A percentile compares a stretch with the other conserved stretches of the same genome.
phyloP scores from a whole-genome alignment of 2,797 vertebrate species.

The Microctenopoma stevenorrisi region DNA sequence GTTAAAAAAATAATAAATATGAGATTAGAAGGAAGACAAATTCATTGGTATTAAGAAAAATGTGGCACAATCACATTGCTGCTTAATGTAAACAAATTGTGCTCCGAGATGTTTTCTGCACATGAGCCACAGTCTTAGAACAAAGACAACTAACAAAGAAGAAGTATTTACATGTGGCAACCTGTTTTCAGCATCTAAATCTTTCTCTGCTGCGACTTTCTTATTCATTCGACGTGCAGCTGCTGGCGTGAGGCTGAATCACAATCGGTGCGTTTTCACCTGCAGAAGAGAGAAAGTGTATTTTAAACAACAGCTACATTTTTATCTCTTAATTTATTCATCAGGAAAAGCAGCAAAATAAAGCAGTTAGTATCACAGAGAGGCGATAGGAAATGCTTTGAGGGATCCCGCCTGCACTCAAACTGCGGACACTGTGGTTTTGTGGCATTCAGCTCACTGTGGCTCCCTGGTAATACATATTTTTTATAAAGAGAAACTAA shows the following conservation, averaged over 20 bases:
- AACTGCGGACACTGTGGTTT: too few species aligned
- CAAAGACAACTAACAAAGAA: slow-evolving; percentile 2
- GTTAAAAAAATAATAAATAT: slow-evolving; percentile 51
- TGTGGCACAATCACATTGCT: slow-evolving; percentile 38
- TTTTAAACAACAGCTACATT: not conserved
- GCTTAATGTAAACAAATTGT: slow-evolving; percentile 48
- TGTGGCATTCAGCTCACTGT: too few species aligned
- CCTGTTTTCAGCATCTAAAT: not conserved
- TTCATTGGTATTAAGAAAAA: slow-evolving; percentile 15
- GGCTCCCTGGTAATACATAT: not conserved
- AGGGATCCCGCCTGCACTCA: too few species aligned
- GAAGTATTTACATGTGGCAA: slow-evolving; percentile 1
- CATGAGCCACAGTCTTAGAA: slow-evolving; percentile 1
- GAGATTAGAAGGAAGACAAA: slow-evolving; percentile 34
- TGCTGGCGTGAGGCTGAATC: slow-evolving; percentile 66
- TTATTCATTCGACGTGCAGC: slow-evolving; percentile 4
- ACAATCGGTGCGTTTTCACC: slow-evolving; percentile 69
- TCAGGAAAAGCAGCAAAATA: not conserved
- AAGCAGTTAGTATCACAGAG: not conserved
- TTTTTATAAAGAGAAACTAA: not conserved
- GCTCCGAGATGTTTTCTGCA: slow-evolving; percentile 14
- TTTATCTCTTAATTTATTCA: not conserved
- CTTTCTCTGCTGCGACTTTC: not conserved
- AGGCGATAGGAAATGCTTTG: not conserved
- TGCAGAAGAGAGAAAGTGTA: slow-evolving; percentile 39